Conservation (phyloP, 2,888 invertebrate genomes). For the Hydraecia micacea region DNA sequence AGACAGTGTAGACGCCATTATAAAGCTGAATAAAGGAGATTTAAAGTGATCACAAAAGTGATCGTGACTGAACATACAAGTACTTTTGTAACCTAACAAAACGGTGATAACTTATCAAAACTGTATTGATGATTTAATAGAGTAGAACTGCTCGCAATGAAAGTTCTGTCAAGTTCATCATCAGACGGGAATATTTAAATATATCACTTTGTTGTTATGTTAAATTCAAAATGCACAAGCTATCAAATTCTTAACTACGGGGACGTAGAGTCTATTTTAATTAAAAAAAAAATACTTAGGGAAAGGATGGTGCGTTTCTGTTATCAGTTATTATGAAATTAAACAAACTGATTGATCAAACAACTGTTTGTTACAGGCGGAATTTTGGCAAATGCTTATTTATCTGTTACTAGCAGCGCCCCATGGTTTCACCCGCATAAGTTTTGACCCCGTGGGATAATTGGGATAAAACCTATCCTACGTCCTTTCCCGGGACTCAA, state of each 20-base stretch:
- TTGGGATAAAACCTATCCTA: too few species aligned
- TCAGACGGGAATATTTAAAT: neutral
- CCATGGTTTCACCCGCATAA: too few species aligned
- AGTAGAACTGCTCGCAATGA: neutral
- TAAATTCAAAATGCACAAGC: neutral
- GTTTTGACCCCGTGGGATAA: too few species aligned
- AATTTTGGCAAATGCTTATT: too few species aligned
- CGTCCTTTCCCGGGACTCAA: too few species aligned
- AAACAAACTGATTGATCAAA: neutral
- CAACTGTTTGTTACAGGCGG: neutral
- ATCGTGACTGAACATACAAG: neutral
- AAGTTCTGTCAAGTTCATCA: conserved; percentile 7
- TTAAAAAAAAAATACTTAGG: neutral
- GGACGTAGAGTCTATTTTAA: neutral
- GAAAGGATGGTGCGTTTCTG: neutral
- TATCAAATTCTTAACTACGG: neutral
- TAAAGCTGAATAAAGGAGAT: neutral
- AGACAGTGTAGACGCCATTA: neutral
- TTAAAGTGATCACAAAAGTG: neutral
- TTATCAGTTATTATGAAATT: neutral
- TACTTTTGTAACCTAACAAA: too few species aligned
- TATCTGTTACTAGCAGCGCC: too few species aligned
- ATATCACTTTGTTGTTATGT: neutral
- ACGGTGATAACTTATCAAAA: neutral
- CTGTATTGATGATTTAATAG: neutral